Evolutionary conservation across 2,888 invertebrate species (phyloP).

Genomic region (Eupithecia exiguata): DNA sequence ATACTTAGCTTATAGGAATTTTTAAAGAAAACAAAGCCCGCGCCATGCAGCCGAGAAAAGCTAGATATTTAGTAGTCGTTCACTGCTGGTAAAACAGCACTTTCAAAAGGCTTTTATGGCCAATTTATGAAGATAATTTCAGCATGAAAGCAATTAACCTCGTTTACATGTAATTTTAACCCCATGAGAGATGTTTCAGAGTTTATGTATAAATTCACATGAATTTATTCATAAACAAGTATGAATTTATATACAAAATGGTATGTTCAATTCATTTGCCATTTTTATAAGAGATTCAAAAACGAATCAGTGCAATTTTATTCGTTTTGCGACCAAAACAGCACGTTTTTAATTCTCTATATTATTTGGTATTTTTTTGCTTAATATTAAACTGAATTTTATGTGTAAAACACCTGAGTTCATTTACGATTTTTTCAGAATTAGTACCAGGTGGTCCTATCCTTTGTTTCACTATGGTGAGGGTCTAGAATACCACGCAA

Average conservation of each 20-base stretch:
- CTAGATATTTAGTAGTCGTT: neutral
- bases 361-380: too few species aligned
- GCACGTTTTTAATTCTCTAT: too few species aligned
- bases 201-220: neutral
- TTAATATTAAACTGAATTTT: too few species aligned
- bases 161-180: conserved; percentile 16
- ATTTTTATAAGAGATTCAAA: neutral
- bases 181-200: neutral
- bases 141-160: conserved; percentile 13
- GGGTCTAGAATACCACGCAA: too few species aligned
- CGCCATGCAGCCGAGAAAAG: neutral
- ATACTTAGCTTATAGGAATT: neutral
- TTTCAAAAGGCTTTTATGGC: conserved; percentile 19
- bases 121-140: conserved; percentile 15
- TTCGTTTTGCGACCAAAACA: too few species aligned
- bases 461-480: too few species aligned
- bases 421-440: too few species aligned
- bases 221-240: neutral
- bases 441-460: too few species aligned
- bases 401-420: too few species aligned
- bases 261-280: neutral
- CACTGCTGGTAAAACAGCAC: neutral
- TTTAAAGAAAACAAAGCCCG: neutral
- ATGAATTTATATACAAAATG: neutral
- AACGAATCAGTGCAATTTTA: neutral